These are phyloP conservation scores for Melanocharis versteri DNA, from an alignment of 2,113 vertebrate genomes.

Conservation along the genomic window DNA sequence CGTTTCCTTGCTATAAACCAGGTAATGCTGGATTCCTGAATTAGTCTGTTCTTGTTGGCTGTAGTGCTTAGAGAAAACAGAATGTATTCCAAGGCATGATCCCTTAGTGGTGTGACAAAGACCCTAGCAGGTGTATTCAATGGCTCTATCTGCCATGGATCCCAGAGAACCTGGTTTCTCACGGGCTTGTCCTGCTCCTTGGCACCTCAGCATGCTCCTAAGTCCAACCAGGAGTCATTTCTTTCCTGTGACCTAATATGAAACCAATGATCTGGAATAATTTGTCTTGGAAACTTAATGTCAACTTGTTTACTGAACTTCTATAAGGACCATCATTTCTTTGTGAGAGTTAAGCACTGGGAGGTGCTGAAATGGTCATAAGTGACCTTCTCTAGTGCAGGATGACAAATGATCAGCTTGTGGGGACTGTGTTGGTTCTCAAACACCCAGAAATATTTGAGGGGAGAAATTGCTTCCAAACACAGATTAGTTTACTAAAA, in stretches of 20 bases:
- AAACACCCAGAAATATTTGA: neutral
- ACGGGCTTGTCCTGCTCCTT: neutral
- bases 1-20: neutral
- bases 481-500: conserved; percentile 32
- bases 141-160: neutral
- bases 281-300: neutral
- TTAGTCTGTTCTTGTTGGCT: neutral
- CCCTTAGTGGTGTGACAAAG: neutral
- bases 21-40: neutral
- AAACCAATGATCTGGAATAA: neutral
- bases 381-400: neutral
- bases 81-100: neutral
- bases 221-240: neutral
- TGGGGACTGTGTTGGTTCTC: neutral
- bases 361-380: neutral
- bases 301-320: neutral
- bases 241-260: neutral
- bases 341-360: neutral
- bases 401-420: neutral
- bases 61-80: neutral
- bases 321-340: neutral
- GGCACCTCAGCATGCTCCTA: neutral
- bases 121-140: neutral
- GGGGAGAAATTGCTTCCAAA: neutral
- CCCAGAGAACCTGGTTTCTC: neutral